A percentile compares a stretch with the other conserved stretches of the same genome.
phyloP scores from a whole-genome alignment of 2,888 invertebrate species.

The Mimas tiliae region DNA sequence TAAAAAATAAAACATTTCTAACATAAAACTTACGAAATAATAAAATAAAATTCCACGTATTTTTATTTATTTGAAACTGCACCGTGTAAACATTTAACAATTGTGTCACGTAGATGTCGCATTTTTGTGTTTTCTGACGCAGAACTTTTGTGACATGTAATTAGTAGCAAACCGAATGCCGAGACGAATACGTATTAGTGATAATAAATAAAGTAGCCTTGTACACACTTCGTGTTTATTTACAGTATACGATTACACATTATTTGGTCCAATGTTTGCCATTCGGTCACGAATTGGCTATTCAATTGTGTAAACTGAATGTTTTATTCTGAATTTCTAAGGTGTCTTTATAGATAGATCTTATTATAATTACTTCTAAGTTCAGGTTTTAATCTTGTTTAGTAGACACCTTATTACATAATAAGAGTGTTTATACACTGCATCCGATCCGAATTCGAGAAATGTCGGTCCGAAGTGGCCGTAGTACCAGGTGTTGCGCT shows the following conservation, averaged over 20 bases:
- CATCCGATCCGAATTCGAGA: too few species aligned
- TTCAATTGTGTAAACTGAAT: neutral
- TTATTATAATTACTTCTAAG: too few species aligned
- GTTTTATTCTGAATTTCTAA: neutral
- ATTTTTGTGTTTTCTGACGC: neutral
- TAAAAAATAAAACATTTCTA: neutral
- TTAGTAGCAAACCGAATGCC: neutral
- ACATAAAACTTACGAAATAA: neutral
- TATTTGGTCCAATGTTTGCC: neutral
- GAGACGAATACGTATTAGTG: neutral
- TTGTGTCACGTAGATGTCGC: neutral
- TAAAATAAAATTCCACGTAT: neutral
- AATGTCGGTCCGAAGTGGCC: too few species aligned
- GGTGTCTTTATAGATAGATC: neutral
- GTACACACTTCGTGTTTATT: neutral
- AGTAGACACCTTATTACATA: too few species aligned
- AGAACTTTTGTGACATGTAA: conserved; percentile 5
- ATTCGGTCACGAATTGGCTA: neutral
- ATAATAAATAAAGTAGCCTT: conserved; percentile 2
- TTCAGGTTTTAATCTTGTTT: too few species aligned
- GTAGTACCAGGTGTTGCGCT: too few species aligned
- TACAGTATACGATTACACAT: neutral
- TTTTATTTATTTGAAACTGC: neutral
- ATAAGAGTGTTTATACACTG: too few species aligned
- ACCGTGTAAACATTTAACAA: neutral